These are phyloP conservation scores for Cotesia vestalis DNA, from an alignment of 1,140 invertebrate genomes.

Conservation along the genomic window DNA sequence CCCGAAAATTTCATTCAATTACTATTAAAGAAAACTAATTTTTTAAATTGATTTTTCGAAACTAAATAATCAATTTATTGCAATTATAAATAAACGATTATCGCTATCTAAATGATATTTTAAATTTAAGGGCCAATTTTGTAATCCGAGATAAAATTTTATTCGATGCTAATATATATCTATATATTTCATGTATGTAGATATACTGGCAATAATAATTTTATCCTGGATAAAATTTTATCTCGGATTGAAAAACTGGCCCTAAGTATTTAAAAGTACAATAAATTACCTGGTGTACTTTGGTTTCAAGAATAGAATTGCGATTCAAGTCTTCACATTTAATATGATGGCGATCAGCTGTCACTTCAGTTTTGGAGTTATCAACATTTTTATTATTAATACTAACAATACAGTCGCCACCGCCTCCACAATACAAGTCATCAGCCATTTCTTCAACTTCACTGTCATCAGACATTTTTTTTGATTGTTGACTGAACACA, in stretches of 20 bases:
- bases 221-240: no score
- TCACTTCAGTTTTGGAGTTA: slow-evolving; percentile 37
- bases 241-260: no score
- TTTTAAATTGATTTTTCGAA: no score
- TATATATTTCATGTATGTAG: no score
- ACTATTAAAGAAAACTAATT: no score
- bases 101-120: no score
- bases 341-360: slow-evolving; percentile 18
- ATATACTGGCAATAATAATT: no score
- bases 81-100: no score
- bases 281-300: slow-evolving; percentile 53
- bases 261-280: slow-evolving; percentile 5
- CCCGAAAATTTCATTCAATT: neutral
- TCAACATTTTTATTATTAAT: slow-evolving; percentile 35
- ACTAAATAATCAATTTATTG: no score
- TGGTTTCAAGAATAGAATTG: slow-evolving; percentile 20
- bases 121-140: no score
- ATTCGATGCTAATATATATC: no score
- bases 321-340: slow-evolving; percentile 15
- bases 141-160: no score
- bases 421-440: slow-evolving; percentile 54
- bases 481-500: slow-evolving; percentile 75
- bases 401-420: slow-evolving; percentile 49
- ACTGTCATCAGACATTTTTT: slow-evolving; percentile 66
- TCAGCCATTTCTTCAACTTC: slow-evolving; percentile 61